A percentile compares a stretch with the other conserved stretches of the same genome.
Evolutionary conservation across 1,140 invertebrate genomes (phyloP).

Genomic region (Drosophila simulans): DNA sequence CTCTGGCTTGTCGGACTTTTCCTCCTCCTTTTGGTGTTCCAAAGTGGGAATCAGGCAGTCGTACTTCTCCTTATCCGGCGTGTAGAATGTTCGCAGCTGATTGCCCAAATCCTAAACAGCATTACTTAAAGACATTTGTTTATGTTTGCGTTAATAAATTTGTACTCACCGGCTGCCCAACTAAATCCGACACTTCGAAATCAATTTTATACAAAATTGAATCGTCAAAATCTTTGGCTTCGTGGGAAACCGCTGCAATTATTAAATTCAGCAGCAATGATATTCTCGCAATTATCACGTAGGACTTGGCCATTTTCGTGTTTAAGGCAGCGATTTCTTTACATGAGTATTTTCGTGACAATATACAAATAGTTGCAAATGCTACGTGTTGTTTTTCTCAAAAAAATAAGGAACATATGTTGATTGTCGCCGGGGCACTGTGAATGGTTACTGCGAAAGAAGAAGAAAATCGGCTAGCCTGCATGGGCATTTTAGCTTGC

Average conservation of each 20-base stretch:
- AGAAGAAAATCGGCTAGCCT: conserved; percentile 4
- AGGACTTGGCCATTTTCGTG: conserved; percentile 12
- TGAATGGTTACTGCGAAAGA: conserved; percentile 4
- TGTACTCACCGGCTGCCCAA: conserved; percentile 56
- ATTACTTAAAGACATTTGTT: not conserved
- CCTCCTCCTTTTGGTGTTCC: conserved; percentile 86
- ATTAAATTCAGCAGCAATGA: conserved; percentile 37
- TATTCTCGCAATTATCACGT: conserved; percentile 4
- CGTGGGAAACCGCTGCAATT: conserved; percentile 68
- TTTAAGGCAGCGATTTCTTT: not conserved
- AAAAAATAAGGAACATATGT: conserved; percentile 58
- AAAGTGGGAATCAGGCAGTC: conserved; percentile 91
- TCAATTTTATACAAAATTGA: conserved; percentile 92
- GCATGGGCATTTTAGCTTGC: conserved; percentile 16
- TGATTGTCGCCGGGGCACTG: not conserved
- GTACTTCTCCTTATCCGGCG: conserved; percentile 89
- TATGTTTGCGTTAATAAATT: too few species aligned
- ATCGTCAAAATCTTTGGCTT: conserved; percentile 92
- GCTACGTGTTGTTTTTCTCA: conserved; percentile 61
- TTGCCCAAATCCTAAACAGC: conserved; percentile 84
- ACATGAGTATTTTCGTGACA: conserved; percentile 42
- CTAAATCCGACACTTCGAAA: conserved; percentile 88
- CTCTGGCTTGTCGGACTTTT: conserved; percentile 88
- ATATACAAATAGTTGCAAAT: conserved; percentile 13
- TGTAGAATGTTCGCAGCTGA: conserved; percentile 87